phyloP scores from a whole-genome alignment of 2,113 vertebrate genomes.

The Clarias gariepinus region DNA sequence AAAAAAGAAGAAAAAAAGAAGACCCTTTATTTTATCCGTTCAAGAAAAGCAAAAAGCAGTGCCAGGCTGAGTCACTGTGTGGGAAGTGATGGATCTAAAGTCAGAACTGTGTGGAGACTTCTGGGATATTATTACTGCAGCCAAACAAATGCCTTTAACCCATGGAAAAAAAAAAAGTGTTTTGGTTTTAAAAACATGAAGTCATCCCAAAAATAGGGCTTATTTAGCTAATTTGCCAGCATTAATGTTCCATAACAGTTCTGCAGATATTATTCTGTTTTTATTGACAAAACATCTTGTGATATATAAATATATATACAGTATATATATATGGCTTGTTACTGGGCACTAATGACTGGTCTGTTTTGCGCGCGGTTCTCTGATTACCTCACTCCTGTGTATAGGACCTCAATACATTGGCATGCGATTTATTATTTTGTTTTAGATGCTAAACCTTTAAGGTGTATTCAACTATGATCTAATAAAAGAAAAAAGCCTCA shows the following conservation, averaged over 20 bases:
- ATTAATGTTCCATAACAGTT: background rate
- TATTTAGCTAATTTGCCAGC: background rate
- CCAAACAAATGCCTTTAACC: constrained; percentile 27
- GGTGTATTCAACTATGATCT: background rate
- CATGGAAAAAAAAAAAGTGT: background rate
- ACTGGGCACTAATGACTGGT: background rate
- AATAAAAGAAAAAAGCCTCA: background rate
- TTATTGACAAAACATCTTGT: background rate
- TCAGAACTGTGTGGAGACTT: constrained; percentile 33
- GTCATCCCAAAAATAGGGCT: background rate
- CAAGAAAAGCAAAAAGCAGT: constrained; percentile 6
- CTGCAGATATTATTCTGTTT: background rate
- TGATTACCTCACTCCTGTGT: background rate
- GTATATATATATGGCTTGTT: background rate
- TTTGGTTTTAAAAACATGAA: constrained; percentile 1
- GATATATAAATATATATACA: too few species aligned
- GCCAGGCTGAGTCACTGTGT: constrained; percentile 39
- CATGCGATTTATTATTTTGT: background rate
- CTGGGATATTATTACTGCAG: constrained; percentile 39
- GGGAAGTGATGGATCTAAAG: constrained; percentile 43
- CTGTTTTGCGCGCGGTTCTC: background rate
- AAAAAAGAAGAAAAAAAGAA: background rate
- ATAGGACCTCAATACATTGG: background rate
- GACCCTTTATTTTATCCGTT: constrained; percentile 5
- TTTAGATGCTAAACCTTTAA: background rate